These are phyloP conservation scores for Leptonema lineaticorne DNA, from an alignment of 1,140 invertebrate genomes.

Conservation along the genomic window DNA sequence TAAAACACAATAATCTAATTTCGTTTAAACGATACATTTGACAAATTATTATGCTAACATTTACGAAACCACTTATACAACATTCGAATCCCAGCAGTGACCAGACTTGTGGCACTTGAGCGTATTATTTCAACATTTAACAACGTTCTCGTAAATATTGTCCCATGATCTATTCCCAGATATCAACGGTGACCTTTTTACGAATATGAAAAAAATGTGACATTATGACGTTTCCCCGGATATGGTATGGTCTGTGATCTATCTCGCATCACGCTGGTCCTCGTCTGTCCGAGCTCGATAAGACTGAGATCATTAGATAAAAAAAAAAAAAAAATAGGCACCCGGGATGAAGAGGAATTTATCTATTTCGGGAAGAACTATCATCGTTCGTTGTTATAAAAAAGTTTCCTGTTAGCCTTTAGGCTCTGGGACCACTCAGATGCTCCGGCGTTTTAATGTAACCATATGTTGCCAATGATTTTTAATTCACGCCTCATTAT, in stretches of 20 bases:
- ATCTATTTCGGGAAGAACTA: background rate
- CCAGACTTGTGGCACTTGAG: background rate
- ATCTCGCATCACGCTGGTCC: slow-evolving; percentile 2
- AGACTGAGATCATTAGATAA: too few relatives aligned
- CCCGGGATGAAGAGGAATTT: too few relatives aligned
- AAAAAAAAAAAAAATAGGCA: too few relatives aligned
- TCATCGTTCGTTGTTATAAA: background rate
- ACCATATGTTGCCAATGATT: slow-evolving; percentile 11
- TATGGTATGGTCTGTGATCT: slow-evolving; percentile 12
- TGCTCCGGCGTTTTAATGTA: background rate
- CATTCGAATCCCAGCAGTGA: too few relatives aligned
- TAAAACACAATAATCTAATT: too few relatives aligned
- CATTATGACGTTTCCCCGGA: slow-evolving; percentile 2
- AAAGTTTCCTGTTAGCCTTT: slow-evolving; percentile 17
- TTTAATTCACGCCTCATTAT: background rate
- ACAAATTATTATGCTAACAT: too few relatives aligned
- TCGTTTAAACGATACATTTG: too few relatives aligned
- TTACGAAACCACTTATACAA: too few relatives aligned
- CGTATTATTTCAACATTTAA: background rate
- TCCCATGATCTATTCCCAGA: background rate
- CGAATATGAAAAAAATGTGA: background rate
- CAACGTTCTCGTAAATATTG: background rate
- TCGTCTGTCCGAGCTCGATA: slow-evolving; percentile 10
- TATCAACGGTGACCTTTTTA: slow-evolving; percentile 2
- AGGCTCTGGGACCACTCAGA: background rate